A percentile compares a stretch with the other conserved stretches of the same genome.
Evolutionary conservation across 2,888 invertebrate species (phyloP).

Genomic region (Trichacis sp.): DNA sequence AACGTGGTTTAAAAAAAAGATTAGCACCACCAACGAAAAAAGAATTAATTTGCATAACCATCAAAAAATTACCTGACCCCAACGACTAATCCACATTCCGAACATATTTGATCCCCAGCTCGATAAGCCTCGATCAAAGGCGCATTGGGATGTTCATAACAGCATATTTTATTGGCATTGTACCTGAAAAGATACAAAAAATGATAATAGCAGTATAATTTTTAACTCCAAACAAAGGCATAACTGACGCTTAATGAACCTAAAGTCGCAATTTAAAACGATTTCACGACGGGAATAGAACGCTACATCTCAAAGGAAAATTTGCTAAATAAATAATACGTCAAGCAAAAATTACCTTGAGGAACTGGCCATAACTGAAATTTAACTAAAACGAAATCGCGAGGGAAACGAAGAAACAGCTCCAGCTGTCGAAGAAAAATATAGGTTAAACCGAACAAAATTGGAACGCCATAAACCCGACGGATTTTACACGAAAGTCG

Average conservation of each 20-base stretch:
- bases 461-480: too few relatives aligned
- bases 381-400: background rate
- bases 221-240: too few relatives aligned
- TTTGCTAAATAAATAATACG: too few relatives aligned
- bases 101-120: slow-evolving; percentile 99
- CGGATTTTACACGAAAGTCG: too few relatives aligned
- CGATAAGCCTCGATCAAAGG: slow-evolving; percentile 97
- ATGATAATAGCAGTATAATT: too few relatives aligned
- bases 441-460: background rate
- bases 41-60: too few relatives aligned
- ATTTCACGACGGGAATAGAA: too few relatives aligned
- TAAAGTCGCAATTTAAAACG: too few relatives aligned
- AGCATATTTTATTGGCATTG: slow-evolving; percentile 84
- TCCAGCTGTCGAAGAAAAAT: background rate
- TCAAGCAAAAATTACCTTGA: slow-evolving; percentile 1
- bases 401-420: background rate
- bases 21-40: too few relatives aligned
- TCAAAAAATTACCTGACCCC: slow-evolving; percentile 84
- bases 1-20: too few relatives aligned
- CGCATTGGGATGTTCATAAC: slow-evolving; percentile 95
- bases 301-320: too few relatives aligned
- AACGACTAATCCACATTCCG: slow-evolving; percentile 99
- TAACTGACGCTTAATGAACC: too few relatives aligned
- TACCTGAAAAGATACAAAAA: slow-evolving; percentile 74
- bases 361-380: slow-evolving; percentile 9